A percentile compares a stretch with the other conserved stretches of the same genome.
These are phyloP conservation scores for Aurelia aurita complex sp. Pacific DNA, from an alignment of 30 jellyfish, hydroid and myxozoan species.

Conservation along the genomic window DNA sequence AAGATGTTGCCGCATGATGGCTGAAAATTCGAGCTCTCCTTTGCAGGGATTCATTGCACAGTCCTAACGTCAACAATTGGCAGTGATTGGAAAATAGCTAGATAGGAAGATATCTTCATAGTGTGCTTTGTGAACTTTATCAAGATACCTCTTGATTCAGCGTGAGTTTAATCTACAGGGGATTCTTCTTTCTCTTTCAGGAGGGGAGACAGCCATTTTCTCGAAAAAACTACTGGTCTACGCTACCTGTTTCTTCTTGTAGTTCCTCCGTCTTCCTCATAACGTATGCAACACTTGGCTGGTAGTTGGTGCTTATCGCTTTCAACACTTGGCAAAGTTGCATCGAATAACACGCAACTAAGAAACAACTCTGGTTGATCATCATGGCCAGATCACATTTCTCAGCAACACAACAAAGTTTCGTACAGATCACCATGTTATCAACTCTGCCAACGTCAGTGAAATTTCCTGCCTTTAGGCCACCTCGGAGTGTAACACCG, in stretches of 20 bases:
- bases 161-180: too few species aligned
- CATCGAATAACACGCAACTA: constrained; percentile 80
- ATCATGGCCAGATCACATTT: constrained; percentile 90
- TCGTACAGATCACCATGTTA: constrained; percentile 80
- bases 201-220: neutral
- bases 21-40: too few species aligned
- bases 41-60: too few species aligned
- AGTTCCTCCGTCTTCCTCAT: constrained; percentile 76
- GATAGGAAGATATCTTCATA: too few species aligned
- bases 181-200: neutral
- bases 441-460: constrained; percentile 93
- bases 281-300: constrained; percentile 93
- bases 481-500: constrained; percentile 95
- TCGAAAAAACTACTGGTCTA: too few species aligned
- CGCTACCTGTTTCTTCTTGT: constrained; percentile 73
- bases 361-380: constrained; percentile 81
- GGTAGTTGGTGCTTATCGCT: constrained; percentile 76
- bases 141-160: too few species aligned
- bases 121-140: too few species aligned
- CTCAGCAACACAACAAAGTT: constrained; percentile 88
- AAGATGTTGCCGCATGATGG: too few species aligned
- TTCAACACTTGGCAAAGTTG: constrained; percentile 70
- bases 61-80: too few species aligned
- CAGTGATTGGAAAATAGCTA: too few species aligned
- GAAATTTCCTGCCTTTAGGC: constrained; percentile 92